Evolutionary conservation across 35 echinoderm and acorn worm genomes (phyloP), one percentile per base, ranked within the genome.

Genomic region (Apostichopus parvimensis): DNA sequence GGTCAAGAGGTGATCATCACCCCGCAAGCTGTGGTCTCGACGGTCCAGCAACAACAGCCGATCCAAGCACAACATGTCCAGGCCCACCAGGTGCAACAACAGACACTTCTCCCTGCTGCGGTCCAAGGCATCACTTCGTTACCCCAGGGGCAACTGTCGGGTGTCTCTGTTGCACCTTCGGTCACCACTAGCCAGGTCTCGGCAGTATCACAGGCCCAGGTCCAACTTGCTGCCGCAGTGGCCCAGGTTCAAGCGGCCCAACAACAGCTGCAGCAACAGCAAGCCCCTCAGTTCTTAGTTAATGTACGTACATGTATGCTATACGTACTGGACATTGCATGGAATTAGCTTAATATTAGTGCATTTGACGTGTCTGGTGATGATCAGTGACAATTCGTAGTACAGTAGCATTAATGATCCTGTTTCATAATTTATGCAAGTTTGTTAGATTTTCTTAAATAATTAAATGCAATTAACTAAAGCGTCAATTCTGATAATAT

Each of bases 201-300:
- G 4, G 89, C 76, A 18, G 89, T 91, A 5, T 78, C 89, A 12
- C 86, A 88, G 86, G 86, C 86, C 13, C 89, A 91, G 89, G 89
- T 91, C 7, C 89, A 91, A 59, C 89, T 91, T 2, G 89, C 89
- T 21, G 89, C 89, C 21, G 89, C 89, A 18, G 89, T 79, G n/a
- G 89, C 89, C 15, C 89, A 91, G 73, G 89, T 59, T 3, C 89
- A 91, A 34, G 89, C 89, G 0, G 28, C 28, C 22, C 72, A 77
- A 25, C 89, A 91, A 23, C 72, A 77, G 52, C 54, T 78, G 34
- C 72, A 77, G 10, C 88, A 71, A 24, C 87, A 90, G 88, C 88
- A 73, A 70, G 88, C 88, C 5, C 66, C 88, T 15, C 88, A 90
- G 26, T 78, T 90, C n/a, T 56, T 90, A 18, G 88, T 90, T 13